Evolutionary conservation across 2,797 vertebrate genomes (phyloP).

Genomic region (Botia kubotai): DNA sequence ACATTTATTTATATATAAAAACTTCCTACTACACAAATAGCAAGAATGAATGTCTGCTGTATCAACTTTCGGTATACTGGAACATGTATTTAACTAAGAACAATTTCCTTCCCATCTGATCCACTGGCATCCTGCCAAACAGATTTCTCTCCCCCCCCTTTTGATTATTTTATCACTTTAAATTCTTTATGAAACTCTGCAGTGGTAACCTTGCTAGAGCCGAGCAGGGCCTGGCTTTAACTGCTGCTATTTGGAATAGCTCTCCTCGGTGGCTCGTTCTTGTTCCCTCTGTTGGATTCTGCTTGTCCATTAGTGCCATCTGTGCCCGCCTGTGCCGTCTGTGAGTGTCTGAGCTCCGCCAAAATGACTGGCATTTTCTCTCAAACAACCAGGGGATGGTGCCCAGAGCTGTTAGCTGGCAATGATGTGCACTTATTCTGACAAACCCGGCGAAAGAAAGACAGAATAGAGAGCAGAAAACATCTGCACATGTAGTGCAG

Average conservation of each 20-base stretch:
- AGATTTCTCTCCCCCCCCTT: slow-evolving; percentile 55
- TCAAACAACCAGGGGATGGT: slow-evolving; percentile 83
- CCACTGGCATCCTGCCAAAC: slow-evolving; percentile 69
- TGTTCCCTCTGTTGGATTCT: slow-evolving; percentile 94
- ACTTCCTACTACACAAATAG: not conserved
- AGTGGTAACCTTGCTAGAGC: slow-evolving; percentile 81
- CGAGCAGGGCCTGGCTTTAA: slow-evolving; percentile 74
- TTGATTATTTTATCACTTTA: slow-evolving; percentile 78
- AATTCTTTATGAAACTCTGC: slow-evolving; percentile 71
- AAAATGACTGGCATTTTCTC: slow-evolving; percentile 97
- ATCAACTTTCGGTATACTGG: slow-evolving; percentile 47
- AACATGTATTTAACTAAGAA: slow-evolving; percentile 63
- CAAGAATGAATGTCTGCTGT: not conserved
- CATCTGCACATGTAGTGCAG: slow-evolving; percentile 76
- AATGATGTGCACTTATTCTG: slow-evolving; percentile 81
- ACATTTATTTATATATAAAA: too few relatives aligned
- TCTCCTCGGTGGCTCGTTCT: slow-evolving; percentile 86
- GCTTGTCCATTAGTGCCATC: slow-evolving; percentile 99
- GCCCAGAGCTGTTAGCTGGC: slow-evolving; percentile 80
- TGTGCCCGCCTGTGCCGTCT: slow-evolving; percentile 97
- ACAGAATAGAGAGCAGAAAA: slow-evolving; percentile 67
- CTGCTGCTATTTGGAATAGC: slow-evolving; percentile 93
- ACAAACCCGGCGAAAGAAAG: slow-evolving; percentile 62
- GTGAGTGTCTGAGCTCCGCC: slow-evolving; percentile 88
- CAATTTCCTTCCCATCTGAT: slow-evolving; percentile 71